Evolutionary conservation across 2,888 invertebrate species (phyloP).

Genomic region (Drosophila neotestacea): DNA sequence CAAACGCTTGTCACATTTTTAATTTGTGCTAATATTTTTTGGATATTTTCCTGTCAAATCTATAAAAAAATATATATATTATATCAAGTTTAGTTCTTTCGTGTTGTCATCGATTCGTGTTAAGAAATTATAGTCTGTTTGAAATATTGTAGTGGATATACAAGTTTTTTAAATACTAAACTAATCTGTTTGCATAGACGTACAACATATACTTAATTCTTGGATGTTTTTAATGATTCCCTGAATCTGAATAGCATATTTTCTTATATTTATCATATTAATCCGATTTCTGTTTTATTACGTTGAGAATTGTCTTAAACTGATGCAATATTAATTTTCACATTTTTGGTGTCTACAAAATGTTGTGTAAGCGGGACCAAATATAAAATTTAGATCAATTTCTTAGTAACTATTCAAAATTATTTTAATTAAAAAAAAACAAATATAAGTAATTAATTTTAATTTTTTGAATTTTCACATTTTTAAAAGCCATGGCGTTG

Average conservation of each 20-base stretch:
- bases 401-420: not conserved
- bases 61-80: slow-evolving; percentile 2
- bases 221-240: not conserved
- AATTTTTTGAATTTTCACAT: too few relatives aligned
- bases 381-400: not conserved
- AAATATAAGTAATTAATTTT: too few relatives aligned
- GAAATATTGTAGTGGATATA: not conserved
- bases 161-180: not conserved
- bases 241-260: not conserved
- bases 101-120: slow-evolving; percentile 19
- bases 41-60: slow-evolving; percentile 9
- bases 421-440: not conserved
- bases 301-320: not conserved
- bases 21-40: slow-evolving; percentile 36
- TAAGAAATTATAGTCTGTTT: not conserved
- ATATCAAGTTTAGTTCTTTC: not conserved
- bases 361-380: too few relatives aligned
- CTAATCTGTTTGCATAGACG: slow-evolving; percentile 1
- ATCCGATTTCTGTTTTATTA: not conserved
- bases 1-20: slow-evolving; percentile 36
- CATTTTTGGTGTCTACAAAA: too few relatives aligned
- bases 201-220: slow-evolving; percentile 3
- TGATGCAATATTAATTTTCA: not conserved
- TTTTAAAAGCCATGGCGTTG: too few relatives aligned
- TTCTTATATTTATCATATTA: not conserved